Evolutionary conservation across 2,113 vertebrate species (phyloP), one percentile per base, ranked within the genome.

Genomic region (Ptilorrhoa leucosticta): DNA sequence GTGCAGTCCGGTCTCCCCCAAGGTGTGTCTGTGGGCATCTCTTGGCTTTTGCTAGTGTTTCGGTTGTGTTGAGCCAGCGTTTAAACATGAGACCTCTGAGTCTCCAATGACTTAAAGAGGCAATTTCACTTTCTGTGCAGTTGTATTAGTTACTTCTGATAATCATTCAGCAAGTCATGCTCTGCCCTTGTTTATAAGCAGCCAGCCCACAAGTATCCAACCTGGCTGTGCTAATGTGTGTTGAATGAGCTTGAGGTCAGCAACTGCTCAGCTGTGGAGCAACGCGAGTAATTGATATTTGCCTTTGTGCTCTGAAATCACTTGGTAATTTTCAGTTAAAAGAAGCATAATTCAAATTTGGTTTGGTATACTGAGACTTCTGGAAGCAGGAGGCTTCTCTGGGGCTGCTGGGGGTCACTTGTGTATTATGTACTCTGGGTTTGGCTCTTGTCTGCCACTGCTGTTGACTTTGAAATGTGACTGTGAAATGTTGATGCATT

Each of bases 1-100:
- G 18, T 0, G 0, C 23, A 10, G 24, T 1, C 13, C 6, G 1
- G 37, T 19, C 56, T 42, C 37, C 72, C 12, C 16, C 16, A 2
- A 6, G 37, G 50, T 6, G 15, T 1, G 0, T 8, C 71, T 4
- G 0, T 2, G 15, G 9, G 31, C 13, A 5, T 12, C 17, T 37
- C 54, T 5, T 7, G 33, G 60, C 45, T 24, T 61, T 20, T 20
- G 33, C 12, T 30, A 14, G 3, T 10, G 33, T 21, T 54, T 70
- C 20, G 6, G 17, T 12, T 3, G 2, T n/a, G 28, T 19, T 58
- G 68, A 68, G 66, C 15, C 5, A 28, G 21, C 7, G 1, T 47
- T 80, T 56, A 22, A 20, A 15, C 9, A 20, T 1, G 11, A 72
- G 6, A 54, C 2, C 22, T 35, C 4, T 2, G 28, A 83, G 28